Base-by-base conservation (phyloP, 2,888 invertebrate genomes). In the Physocephala rufipes region DNA sequence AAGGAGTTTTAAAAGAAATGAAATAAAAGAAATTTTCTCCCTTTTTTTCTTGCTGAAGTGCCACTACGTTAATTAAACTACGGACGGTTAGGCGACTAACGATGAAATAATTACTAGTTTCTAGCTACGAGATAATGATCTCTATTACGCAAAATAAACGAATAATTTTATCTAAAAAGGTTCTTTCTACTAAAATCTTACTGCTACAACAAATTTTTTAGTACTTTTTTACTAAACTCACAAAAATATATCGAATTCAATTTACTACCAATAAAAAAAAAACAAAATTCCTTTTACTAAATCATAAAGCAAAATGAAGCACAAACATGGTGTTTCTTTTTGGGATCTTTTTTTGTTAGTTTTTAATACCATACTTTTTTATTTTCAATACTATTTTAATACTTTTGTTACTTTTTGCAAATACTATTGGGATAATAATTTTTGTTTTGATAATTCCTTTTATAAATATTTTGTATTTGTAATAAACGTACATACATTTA, bases 321-420 rank as follows among this genome's bases (percentile, higher is more conserved):
- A 24, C 62, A 24, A 19, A 19, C 43, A 12, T 62, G n/a, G 9
- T 43, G 36, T 15, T 59, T 59, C 16, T n/a, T 61, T 28, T 30
- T 30, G 16, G 30, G 30, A n/a, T 28, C 2, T 36, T 61, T 61
- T 61, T 62, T 67, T 58, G 13, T 45, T 49, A 45, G 59, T n/a
- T 45, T 65, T 64, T 47, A 26, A 45, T 55, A 58, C 45, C n/a
- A 9, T 45, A 49, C n/a, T 45, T 59, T 59, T 59, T 45, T 66
- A 66, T 66, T 67, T 45, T 67, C 59, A 67, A 66, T 66, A 24
- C 36, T 36, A 28, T 66, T 66, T 49, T 65, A 58, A 24, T 15
- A 19, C 13, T n/a, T 43, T 43, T 30, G 30, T 62, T 43, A 7
- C 36, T 43, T 36, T 36, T 58, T 43, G 13, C 21, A 28, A 58